phyloP scores from a whole-genome alignment of 2,113 vertebrate species.

The Leucopsar rothschildi region DNA sequence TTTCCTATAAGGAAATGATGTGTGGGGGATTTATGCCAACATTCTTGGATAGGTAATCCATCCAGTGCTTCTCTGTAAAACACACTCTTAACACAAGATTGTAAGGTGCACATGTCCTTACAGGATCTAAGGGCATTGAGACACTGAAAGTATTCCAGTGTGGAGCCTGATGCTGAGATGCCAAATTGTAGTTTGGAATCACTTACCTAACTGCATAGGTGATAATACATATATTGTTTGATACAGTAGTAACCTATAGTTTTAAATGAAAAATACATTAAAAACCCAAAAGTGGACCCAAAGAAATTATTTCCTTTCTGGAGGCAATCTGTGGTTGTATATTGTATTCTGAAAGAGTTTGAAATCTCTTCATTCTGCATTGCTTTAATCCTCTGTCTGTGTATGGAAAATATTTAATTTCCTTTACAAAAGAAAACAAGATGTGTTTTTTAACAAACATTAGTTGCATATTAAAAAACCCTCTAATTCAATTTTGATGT shows the following conservation, averaged over 20 bases:
- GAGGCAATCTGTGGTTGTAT: neutral
- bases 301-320: neutral
- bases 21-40: neutral
- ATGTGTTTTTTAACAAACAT: neutral
- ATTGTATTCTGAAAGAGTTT: neutral
- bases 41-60: neutral
- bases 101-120: neutral
- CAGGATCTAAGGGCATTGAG: neutral
- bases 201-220: neutral
- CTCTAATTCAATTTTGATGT: neutral
- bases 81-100: accelerated
- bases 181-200: accelerated
- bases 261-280: neutral
- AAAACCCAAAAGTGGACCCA: neutral
- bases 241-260: neutral
- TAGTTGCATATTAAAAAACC: neutral
- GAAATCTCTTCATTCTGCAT: neutral
- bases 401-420: neutral
- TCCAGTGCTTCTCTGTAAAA: neutral
- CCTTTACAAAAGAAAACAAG: neutral
- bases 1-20: neutral
- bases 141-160: neutral
- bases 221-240: neutral
- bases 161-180: neutral
- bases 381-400: neutral